Conservation (phyloP, 2,113 vertebrate genomes). For the Oostethus manadensis region DNA sequence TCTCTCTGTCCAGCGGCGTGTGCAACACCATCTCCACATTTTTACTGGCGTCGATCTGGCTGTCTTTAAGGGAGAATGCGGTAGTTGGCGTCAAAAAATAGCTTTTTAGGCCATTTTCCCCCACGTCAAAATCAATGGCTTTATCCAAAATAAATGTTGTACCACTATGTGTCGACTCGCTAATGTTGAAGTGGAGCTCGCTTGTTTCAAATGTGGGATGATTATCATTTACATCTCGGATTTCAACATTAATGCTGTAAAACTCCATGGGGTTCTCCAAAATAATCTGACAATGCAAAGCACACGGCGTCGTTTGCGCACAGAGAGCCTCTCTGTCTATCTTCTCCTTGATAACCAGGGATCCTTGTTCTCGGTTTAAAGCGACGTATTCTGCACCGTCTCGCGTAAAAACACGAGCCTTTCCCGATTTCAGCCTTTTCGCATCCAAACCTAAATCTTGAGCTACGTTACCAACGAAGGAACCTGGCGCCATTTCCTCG, state of each 20-base stretch:
- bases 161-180: conserved; percentile 42
- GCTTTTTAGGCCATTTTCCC: conserved; percentile 60
- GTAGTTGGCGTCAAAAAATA: conserved; percentile 65
- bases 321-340: conserved; percentile 66
- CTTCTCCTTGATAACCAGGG: conserved; percentile 46
- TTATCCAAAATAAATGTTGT: conserved; percentile 60
- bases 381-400: conserved; percentile 62
- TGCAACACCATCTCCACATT: conserved; percentile 53
- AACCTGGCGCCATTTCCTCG: conserved; percentile 69
- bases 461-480: conserved; percentile 64
- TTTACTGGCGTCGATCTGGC: conserved; percentile 29
- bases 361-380: conserved; percentile 55
- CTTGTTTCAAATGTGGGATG: conserved; percentile 38
- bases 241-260: conserved; percentile 48
- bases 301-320: conserved; percentile 54
- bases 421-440: conserved; percentile 52
- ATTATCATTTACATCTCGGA: conserved; percentile 75
- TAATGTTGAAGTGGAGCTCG: conserved; percentile 50
- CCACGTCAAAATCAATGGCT: conserved; percentile 70
- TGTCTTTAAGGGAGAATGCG: conserved; percentile 54
- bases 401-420: conserved; percentile 62
- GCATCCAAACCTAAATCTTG: conserved; percentile 68
- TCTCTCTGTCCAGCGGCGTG: conserved; percentile 51
- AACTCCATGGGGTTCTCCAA: conserved; percentile 74
- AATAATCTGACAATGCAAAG: conserved; percentile 72